Base-by-base conservation (phyloP, 2,113 vertebrate genomes). In the Crotophaga sulcirostris region DNA sequence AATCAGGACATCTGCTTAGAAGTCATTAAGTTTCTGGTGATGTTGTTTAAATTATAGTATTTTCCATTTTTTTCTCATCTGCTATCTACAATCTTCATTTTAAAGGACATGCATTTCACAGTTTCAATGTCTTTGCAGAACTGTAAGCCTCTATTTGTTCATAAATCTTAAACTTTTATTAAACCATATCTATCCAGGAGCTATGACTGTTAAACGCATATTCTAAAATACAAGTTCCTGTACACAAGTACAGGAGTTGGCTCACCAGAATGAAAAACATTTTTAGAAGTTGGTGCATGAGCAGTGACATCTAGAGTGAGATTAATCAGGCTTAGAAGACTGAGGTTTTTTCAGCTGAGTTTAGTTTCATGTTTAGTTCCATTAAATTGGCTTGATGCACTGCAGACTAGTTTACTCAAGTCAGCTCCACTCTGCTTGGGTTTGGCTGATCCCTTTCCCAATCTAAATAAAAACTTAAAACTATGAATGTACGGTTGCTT, bases 361-460 rank as follows among this genome's bases (percentile, higher is more conserved):
- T 42, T 67, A 45, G 11, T 29, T 94, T 73, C 64, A 15, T 38
- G 7, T 7, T 84, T 49, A 75, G 73, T 79, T 79, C 13, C 7
- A 2, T 76, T 82, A 66, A 73, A 69, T 34, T 58, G 2, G 16
- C 12, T 51, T 45, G 23, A 24, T 76, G 9, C 40, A 23, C 15
- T 75, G 11, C 1, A 8, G 26, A 85, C 28, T 7, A 42, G 15
- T 72, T 76, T 28, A 26, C 8, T 52, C 4, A 13, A 0, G 0
- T 55, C 31, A 74, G 33, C 10, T 74, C 7, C 16, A 14, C 11
- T 18, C 20, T 63, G 10, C 0, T 2, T 45, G 33, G 11, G 1
- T 1, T 16, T 72, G 17, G 7, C n/a, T 54, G 11, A 4, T 56
- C 19, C 18, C 11, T 60, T 87, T 79, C 26, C 13, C 9, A 20